These are phyloP conservation scores for Agrotis puta DNA, from an alignment of 2,888 invertebrate species.

Conservation along the genomic window DNA sequence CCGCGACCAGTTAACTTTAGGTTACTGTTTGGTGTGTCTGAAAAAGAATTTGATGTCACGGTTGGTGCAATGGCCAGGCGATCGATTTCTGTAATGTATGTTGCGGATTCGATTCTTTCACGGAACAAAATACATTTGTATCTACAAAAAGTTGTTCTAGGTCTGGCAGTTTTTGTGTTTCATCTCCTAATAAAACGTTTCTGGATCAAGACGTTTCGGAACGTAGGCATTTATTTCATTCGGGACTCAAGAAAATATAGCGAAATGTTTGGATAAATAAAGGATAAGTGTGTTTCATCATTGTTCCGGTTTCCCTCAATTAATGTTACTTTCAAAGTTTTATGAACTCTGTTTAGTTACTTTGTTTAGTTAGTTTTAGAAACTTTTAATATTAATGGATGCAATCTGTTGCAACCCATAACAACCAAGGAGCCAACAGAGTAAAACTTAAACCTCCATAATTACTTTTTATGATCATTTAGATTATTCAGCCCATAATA, in stretches of 20 bases:
- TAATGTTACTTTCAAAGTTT: constrained; percentile 27
- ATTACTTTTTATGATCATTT: no score
- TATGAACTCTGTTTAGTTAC: no score
- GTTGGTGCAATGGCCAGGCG: background rate
- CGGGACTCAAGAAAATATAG: constrained; percentile 6
- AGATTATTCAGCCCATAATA: no score
- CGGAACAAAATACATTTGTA: background rate
- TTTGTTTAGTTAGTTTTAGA: no score
- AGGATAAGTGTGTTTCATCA: constrained; percentile 6
- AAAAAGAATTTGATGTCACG: background rate
- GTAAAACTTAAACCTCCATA: no score
- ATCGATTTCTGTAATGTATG: no score
- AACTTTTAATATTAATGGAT: no score
- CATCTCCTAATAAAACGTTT: constrained; percentile 20
- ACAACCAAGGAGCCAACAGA: no score
- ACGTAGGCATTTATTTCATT: constrained; percentile 18
- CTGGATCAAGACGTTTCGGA: constrained; percentile 14
- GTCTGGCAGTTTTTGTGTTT: background rate
- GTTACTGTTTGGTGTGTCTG: no score
- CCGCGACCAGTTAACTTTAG: no score
- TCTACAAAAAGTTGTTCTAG: background rate
- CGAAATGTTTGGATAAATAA: constrained; percentile 19
- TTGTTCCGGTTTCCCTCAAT: constrained; percentile 4
- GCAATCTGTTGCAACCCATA: no score
- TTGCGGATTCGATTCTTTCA: no score